Evolutionary conservation across 2,797 vertebrate genomes (phyloP), one percentile per base, ranked within the genome.

Genomic region (Anableps anableps): DNA sequence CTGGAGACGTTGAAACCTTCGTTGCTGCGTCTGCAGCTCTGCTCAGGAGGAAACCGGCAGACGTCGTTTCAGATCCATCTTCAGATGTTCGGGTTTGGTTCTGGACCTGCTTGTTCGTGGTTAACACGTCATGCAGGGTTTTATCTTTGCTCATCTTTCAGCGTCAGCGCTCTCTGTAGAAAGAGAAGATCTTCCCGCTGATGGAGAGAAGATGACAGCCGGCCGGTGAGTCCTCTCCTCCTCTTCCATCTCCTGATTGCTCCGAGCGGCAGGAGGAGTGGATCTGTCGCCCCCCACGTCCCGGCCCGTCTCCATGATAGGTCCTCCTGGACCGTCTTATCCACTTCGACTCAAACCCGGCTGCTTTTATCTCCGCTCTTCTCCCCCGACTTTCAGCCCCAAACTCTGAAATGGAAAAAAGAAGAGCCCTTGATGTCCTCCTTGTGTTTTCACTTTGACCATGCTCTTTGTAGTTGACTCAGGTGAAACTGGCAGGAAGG

Each of bases 281-380:
- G 70, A 88, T 83, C 84, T 72, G 58, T 77, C 84, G 77, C 43
- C 79, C 72, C 80, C 72, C 79, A 79, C 83, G 89, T 92, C 91
- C 86, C 83, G 21, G 80, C 73, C 80, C 60, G 88, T 89, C 89
- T 89, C 85, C 85, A 83, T 87, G 86, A 90, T 86, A 81, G 50
- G 86, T 91, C 92, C 92, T 89, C 84, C 86, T 80, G 86, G 88
- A 92, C 81, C 43, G 83, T 88, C 87, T 85, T 77, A 85, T 87
- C 90, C 89, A 85, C 90, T 90, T 84, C 82, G 76, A 72, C 73
- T 53, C 85, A 83, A 43, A 74, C 80, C 79, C 80, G 47, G 82
- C 75, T 36, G 9, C 85, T 90, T 93, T 92, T 88, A 90, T 91
- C 89, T 90, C 79, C 60, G 21, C 80, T 87, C 78, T 58, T 66